Base-by-base conservation (phyloP, 2,797 vertebrate species). In the Macroramphosus scolopax region DNA sequence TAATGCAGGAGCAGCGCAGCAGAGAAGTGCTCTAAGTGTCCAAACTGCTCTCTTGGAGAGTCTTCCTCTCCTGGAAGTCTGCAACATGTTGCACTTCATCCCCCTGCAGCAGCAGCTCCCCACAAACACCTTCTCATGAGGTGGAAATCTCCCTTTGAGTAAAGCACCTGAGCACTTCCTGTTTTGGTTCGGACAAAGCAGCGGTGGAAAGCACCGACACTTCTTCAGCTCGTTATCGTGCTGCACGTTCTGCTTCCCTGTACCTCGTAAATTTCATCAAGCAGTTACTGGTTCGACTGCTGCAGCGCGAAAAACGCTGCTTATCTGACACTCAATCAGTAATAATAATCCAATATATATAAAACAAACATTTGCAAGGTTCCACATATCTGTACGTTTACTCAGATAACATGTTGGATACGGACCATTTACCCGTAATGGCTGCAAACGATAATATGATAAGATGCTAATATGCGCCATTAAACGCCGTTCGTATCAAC, bases 401-500 rank as follows among this genome's bases (percentile, higher is more conserved):
- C 30, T 32, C 7, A 14, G 6, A 6, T 31, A 32, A 32, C n/a
- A 32, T 14, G 13, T 15, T 32, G 31, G 15, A 15, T 32, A 1
- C 8, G 15, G 14, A 3, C 2, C 13, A 8, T 14, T 2, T 14
- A 3, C n/a, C n/a, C n/a, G n/a, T n/a, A n/a, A n/a, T n/a, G 6
- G 6, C 3, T 22, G 20, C 6, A 22, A 22, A 3, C 3, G 20
- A 22, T 32, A 36, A 55, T 59, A 39, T 59, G 49, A 66, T 69
- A 51, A 66, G 63, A 77, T 59, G 68, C 47, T 40, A 53, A 60
- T 63, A 53, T n/a, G 30, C 39, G 30, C 10, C 51, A 30, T 33
- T 43, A 18, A 36, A 36, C 20, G 18, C 4, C 16, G 29, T 24
- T 10, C 37, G 35, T 18, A 48, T 28, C 31, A 46, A 31, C 51